These are phyloP conservation scores for Puffinus mauretanicus DNA, from an alignment of 2,113 vertebrate species.

Conservation along the genomic window DNA sequence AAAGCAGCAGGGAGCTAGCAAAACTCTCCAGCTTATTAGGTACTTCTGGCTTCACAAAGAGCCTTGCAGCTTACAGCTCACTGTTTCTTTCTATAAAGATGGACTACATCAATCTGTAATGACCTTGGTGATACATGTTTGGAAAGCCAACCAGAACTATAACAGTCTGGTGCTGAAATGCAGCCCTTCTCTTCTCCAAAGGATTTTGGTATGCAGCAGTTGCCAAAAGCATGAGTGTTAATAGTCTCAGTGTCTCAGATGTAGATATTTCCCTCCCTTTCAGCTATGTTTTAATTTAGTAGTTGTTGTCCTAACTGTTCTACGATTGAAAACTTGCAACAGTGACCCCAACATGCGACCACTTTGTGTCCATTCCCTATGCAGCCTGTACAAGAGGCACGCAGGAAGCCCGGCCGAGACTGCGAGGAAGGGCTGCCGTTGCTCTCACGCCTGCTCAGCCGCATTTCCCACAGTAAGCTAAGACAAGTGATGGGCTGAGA, in stretches of 20 bases:
- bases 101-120: background rate
- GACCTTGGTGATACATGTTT: background rate
- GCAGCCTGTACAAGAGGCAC: background rate
- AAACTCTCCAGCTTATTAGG: background rate
- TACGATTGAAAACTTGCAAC: background rate
- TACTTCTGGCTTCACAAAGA: background rate
- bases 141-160: background rate
- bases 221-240: background rate
- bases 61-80: background rate
- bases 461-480: background rate
- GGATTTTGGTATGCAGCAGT: background rate
- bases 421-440: background rate
- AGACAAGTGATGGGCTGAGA: background rate
- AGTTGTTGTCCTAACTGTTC: background rate
- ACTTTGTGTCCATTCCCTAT: background rate
- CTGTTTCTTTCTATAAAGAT: background rate
- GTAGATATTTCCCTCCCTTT: background rate
- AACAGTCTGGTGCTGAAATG: background rate
- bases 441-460: background rate
- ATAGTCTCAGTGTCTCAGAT: background rate
- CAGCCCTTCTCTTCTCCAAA: background rate
- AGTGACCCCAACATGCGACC: fast-evolving
- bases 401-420: background rate
- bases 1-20: background rate
- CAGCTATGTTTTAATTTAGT: background rate